Percentiles rank a stretch among this genome's conserved stretches.
Conservation (phyloP, 1,140 invertebrate genomes). For the Amyelois transitella region DNA sequence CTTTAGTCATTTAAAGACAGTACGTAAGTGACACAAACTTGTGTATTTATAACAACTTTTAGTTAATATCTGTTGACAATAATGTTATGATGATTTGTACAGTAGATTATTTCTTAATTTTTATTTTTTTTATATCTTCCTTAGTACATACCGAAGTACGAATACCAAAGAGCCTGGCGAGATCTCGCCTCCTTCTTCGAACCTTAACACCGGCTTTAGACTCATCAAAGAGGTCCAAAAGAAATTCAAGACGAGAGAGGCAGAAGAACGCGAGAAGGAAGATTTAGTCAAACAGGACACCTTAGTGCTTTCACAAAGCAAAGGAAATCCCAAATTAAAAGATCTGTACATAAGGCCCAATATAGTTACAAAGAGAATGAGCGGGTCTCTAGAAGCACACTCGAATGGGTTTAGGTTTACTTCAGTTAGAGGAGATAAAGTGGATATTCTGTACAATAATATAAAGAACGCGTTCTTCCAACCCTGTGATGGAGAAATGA, state of each 20-base stretch:
- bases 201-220: conserved; percentile 96
- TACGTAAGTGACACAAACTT: too few relatives aligned
- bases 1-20: too few relatives aligned
- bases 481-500: conserved; percentile 99
- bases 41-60: too few relatives aligned
- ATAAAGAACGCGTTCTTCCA: conserved; percentile 99
- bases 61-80: too few relatives aligned
- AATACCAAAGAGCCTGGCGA: conserved; percentile 99
- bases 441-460: conserved; percentile 99
- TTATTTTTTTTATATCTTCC: conserved; percentile 4
- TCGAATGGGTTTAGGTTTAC: conserved; percentile 98
- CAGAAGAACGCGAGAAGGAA: conserved; percentile 98
- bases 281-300: conserved; percentile 99
- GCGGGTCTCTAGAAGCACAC: conserved; percentile 95
- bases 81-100: too few relatives aligned
- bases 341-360: conserved; percentile 99
- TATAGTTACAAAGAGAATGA: conserved; percentile 98
- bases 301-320: conserved; percentile 94
- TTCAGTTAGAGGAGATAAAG: conserved; percentile 98
- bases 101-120: not conserved
- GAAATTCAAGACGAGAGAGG: conserved; percentile 97
- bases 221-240: conserved; percentile 99
- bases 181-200: conserved; percentile 94
- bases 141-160: conserved; percentile 96
- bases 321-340: conserved; percentile 98